Evolutionary conservation across 2,888 invertebrate species (phyloP), one percentile per base, ranked within the genome.

Genomic region (Cynaeus angustus): DNA sequence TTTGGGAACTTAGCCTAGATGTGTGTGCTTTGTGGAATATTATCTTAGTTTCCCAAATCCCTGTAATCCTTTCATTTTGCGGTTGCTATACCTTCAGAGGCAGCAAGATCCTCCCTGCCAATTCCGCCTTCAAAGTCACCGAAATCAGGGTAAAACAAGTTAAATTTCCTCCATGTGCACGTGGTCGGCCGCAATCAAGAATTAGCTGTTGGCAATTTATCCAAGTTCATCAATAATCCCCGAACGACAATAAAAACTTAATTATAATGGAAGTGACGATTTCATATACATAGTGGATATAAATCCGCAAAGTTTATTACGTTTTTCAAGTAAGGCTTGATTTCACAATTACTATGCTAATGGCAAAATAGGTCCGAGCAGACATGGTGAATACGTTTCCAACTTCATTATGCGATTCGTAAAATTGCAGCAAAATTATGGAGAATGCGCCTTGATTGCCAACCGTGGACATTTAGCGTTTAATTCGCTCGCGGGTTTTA

Each of bases 321-420:
- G 64, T 45, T 53, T 53, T 66, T 66, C 53, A 56, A 74, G 76
- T 72, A 75, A 72, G 74, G 74, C 70, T 67, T 75, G 73, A 74
- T 77, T 70, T 73, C 64, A 69, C 76, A 70, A 82, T 82, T 81
- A 77, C 78, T 71, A 82, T 82, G 82, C 80, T 77, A 82, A 82
- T 81, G 70, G 68, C 69, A 66, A 61, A 68, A 74, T 75, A 75
- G 75, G 77, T 75, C 68, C 55, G 71, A 73, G 50, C 72, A 59
- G 61, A 69, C 55, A 65, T 69, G 72, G 45, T 71, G 72, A 73
- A 78, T 74, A 77, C 72, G 75, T 73, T 76, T 71, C 52, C 46
- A 66, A 66, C 66, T 45, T 75, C 74, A 77, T 78, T 78, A 78
- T 74, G 72, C 55, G 70, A 66, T 73, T 62, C 52, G 52, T 30